Evolutionary conservation across 2,888 invertebrate genomes (phyloP), one percentile per base, ranked within the genome.

Genomic region (Trichopoda pennipes): DNA sequence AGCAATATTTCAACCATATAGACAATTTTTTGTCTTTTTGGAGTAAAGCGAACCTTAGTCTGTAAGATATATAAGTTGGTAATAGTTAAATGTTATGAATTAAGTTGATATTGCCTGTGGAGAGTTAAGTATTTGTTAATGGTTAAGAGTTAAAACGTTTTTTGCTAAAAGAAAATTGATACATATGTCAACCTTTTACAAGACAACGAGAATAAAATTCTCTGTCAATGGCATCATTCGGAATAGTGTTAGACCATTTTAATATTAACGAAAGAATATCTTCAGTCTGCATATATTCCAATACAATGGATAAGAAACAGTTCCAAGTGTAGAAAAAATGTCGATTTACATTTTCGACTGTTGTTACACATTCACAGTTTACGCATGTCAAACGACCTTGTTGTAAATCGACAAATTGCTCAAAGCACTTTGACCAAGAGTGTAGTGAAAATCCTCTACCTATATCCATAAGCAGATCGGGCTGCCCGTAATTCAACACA

Each of bases 291-390:
- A 91, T 84, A 84, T 89, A 88, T 76, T 91, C 90, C 72, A 90
- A 78, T 1, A 88, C 88, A 60, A 90, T 88, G 70, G 88, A 89
- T 0, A 91, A 87, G 74, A 91, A 91, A 70, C 89, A 89, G 79
- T 90, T 91, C 91, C 91, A 91, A n/a, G 89, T 90, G 81, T 91
- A 91, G 85, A 91, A 91, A 70, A 89, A 90, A 80, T 90, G 89
- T 0, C 90, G 86, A 16, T 88, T 88, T 14, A 90, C 86, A 81
- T 89, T 90, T 58, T 89, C 88, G 12, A 90, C 87, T 1, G 83
- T 85, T 9, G 90, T 89, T 16, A 88, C 85, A 78, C 87, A 86
- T 77, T 91, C 90, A 60, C 91, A 91, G 66, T 91, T 91, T 12
- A 90, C 87, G 78, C 91, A 91, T n/a, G 86, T 86, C 21, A 90